A percentile compares a stretch with the other conserved stretches of the same genome.
These are phyloP conservation scores for Ptychadena robeensis DNA, from an alignment of 2,797 vertebrate genomes.

Conservation along the genomic window DNA sequence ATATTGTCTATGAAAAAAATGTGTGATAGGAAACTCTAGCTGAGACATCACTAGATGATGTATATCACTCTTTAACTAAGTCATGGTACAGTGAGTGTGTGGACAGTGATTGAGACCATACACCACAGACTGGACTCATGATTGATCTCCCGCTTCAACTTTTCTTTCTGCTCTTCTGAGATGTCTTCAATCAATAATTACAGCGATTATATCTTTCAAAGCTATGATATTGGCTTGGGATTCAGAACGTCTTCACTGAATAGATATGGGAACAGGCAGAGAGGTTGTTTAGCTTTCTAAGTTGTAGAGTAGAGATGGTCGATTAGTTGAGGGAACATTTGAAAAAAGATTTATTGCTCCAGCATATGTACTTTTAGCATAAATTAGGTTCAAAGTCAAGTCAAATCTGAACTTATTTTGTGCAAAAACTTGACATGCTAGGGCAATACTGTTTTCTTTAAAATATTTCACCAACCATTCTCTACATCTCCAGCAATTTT, in stretches of 20 bases:
- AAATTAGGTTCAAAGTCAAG: too few species aligned
- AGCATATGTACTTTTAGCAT: too few species aligned
- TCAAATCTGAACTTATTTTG: too few species aligned
- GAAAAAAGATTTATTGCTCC: too few species aligned
- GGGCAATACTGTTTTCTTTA: too few species aligned
- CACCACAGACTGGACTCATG: conserved; percentile 3
- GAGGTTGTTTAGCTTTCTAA: too few species aligned
- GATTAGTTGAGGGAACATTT: too few species aligned
- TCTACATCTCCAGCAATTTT: too few species aligned
- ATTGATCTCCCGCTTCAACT: conserved; percentile 34
- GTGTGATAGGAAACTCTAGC: neutral
- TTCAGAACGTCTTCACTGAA: neutral
- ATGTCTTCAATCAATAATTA: conserved; percentile 47
- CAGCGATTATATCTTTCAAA: neutral
- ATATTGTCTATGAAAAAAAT: conserved; percentile 2
- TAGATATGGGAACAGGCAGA: too few species aligned
- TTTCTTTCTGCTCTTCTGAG: conserved; percentile 25
- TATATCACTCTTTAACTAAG: conserved; percentile 53
- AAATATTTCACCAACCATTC: too few species aligned
- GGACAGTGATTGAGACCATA: conserved; percentile 50
- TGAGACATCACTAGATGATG: conserved; percentile 42
- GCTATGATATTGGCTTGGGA: neutral
- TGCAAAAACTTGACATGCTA: too few species aligned
- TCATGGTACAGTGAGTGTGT: conserved; percentile 46
- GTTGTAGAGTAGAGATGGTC: too few species aligned